Evolutionary conservation across 2,888 invertebrate genomes (phyloP).

Genomic region (Nephrotoma flavescens): DNA sequence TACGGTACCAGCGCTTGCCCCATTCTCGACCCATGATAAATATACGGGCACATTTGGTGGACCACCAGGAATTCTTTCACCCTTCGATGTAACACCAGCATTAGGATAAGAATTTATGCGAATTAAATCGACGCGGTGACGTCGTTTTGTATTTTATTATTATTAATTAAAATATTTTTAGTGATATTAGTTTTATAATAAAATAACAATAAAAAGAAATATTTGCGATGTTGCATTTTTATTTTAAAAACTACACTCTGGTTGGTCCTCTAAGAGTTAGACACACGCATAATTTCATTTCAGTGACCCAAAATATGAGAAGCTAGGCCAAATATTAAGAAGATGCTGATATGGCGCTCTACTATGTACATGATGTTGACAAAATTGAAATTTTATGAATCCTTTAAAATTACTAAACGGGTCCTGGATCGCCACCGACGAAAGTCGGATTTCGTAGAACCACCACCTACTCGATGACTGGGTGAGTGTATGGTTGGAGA

Average conservation of each 20-base stretch:
- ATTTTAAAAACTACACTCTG: background rate
- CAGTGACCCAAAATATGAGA: no score
- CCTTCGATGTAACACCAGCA: background rate
- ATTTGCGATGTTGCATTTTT: background rate
- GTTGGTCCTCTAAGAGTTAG: no score
- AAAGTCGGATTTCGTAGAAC: no score
- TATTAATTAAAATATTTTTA: background rate
- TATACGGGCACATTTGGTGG: slow-evolving; percentile 1
- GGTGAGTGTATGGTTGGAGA: no score
- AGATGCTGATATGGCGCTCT: no score
- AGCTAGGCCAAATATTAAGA: no score
- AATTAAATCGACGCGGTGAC: background rate
- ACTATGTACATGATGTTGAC: no score
- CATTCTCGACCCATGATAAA: background rate
- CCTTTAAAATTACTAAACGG: no score
- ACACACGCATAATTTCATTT: no score
- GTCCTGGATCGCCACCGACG: no score
- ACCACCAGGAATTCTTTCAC: background rate
- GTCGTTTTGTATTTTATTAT: background rate
- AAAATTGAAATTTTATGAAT: no score
- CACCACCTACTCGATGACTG: no score
- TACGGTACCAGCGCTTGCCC: background rate
- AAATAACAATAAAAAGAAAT: background rate
- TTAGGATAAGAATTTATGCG: background rate
- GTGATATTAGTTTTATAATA: background rate